phyloP scores from a whole-genome alignment of 1,140 invertebrate genomes.

The Drosophila nigrodunni region DNA sequence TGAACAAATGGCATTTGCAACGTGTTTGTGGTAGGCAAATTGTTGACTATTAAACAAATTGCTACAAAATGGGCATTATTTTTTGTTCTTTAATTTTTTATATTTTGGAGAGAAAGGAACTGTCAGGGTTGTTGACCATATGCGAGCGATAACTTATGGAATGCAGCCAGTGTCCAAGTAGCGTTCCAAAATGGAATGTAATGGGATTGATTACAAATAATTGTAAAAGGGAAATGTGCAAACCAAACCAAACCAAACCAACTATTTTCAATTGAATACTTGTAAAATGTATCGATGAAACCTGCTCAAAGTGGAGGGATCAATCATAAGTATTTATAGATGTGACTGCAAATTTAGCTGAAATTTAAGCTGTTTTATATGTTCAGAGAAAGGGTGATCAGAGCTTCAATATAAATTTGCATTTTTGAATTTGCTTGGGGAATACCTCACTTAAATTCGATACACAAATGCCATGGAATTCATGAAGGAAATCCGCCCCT shows the following conservation, averaged over 20 bases:
- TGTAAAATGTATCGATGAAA: no score
- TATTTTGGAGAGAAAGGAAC: constrained; percentile 24
- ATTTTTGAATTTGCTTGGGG: no score
- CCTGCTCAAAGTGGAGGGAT: no score
- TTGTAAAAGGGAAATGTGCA: neutral
- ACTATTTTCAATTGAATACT: no score
- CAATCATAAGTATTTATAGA: neutral
- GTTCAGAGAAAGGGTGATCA: neutral
- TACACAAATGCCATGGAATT: neutral
- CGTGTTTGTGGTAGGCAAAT: constrained; percentile 44
- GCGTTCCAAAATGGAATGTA: neutral
- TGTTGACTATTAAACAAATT: constrained; percentile 44
- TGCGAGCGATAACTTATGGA: constrained; percentile 21
- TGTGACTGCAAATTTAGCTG: neutral
- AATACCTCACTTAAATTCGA: constrained; percentile 3
- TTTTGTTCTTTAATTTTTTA: neutral
- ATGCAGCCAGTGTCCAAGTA: constrained; percentile 1
- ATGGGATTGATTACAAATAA: neutral
- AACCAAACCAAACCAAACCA: no score
- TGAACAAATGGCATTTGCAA: constrained; percentile 43
- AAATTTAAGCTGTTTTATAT: neutral
- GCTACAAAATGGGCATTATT: constrained; percentile 31
- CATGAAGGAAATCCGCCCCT: constrained; percentile 38
- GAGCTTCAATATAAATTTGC: neutral
- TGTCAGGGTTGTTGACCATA: constrained; percentile 16